phyloP scores from a whole-genome alignment of 2,113 vertebrate genomes.

The Alligator mississippiensis region DNA sequence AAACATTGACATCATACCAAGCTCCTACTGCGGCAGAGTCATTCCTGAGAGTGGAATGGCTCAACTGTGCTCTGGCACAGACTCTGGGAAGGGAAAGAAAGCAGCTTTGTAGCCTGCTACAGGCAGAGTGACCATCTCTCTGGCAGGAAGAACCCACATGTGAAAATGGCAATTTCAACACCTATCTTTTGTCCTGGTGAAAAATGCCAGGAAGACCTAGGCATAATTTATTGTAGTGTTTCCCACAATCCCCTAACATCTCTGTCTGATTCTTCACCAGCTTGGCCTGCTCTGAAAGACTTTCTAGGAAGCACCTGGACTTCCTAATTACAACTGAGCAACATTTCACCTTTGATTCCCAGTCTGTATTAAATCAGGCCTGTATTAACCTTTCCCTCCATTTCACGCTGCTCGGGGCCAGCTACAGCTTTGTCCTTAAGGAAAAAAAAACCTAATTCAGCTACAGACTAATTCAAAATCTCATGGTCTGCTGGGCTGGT shows the following conservation, averaged over 20 bases:
- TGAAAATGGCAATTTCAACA: neutral
- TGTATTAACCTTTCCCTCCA: too few relatives aligned
- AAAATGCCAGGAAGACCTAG: neutral
- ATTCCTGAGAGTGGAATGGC: accelerated
- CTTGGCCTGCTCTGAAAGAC: neutral
- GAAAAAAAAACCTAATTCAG: neutral
- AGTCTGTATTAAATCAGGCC: neutral
- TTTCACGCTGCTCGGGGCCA: neutral
- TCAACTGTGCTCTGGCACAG: neutral
- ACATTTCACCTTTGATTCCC: accelerated
- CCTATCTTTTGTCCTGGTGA: neutral
- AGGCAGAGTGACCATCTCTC: accelerated
- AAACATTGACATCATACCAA: constrained; percentile 86
- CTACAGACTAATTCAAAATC: neutral
- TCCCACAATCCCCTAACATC: neutral
- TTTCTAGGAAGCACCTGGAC: neutral
- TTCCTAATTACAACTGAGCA: neutral
- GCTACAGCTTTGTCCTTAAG: neutral
- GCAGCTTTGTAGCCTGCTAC: neutral
- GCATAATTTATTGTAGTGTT: neutral
- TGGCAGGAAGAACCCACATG: neutral
- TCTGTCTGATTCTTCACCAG: neutral
- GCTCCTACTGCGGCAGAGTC: constrained; percentile 71
- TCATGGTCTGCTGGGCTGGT: neutral
- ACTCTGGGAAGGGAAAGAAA: neutral